phyloP scores from a whole-genome alignment of 2,797 vertebrate species.

The Muscicapa comitata region DNA sequence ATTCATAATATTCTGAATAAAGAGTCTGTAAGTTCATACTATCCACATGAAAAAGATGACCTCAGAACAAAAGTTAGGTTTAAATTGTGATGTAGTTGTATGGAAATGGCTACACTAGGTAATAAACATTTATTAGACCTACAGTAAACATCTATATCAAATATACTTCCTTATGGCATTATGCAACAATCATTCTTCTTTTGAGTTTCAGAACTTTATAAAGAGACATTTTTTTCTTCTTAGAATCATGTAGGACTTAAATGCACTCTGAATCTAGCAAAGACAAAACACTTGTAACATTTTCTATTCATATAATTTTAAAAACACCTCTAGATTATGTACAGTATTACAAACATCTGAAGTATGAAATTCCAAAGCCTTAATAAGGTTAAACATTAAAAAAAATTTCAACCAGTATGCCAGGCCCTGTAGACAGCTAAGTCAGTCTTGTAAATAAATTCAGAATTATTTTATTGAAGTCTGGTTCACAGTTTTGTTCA shows the following conservation, averaged over 20 bases:
- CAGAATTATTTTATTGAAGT: not conserved
- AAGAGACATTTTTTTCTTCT: not conserved
- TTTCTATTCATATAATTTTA: not conserved
- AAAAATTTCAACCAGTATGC: not conserved
- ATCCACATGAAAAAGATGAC: not conserved
- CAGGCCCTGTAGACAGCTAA: not conserved
- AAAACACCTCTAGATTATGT: not conserved
- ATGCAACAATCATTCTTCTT: conserved; percentile 74
- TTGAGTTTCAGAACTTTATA: conserved; percentile 74
- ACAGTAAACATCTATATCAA: not conserved
- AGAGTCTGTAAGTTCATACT: not conserved
- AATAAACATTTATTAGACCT: not conserved
- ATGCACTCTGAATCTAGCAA: not conserved
- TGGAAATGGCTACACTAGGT: not conserved
- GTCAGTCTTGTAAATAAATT: not conserved
- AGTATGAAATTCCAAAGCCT: not conserved
- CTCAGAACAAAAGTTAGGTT: not conserved
- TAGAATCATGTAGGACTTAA: not conserved
- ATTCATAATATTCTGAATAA: not conserved
- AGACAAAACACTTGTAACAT: not conserved
- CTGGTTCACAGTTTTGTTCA: not conserved
- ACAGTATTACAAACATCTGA: not conserved
- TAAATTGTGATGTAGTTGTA: not conserved
- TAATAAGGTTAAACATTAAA: not conserved
- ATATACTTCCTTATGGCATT: conserved; percentile 73